A percentile compares a stretch with the other conserved stretches of the same genome.
Conservation (phyloP, 53 echinoderm and acorn worm genomes). For the Zoroaster sp. region DNA sequence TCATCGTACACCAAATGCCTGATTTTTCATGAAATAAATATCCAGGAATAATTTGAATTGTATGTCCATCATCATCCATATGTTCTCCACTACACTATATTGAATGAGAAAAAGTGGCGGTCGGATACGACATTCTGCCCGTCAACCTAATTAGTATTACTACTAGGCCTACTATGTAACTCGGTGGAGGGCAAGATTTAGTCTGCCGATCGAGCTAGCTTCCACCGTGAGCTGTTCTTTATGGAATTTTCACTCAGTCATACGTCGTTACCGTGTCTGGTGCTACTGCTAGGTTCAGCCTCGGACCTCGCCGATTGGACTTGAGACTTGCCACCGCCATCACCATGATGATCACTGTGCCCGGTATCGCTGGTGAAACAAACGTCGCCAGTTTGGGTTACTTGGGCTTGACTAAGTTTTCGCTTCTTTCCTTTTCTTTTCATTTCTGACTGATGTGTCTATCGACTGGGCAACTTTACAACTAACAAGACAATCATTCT, state of each 20-base stretch:
- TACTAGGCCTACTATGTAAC: background rate
- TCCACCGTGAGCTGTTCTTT: background rate
- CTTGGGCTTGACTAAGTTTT: slow-evolving; percentile 10
- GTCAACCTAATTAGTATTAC: background rate
- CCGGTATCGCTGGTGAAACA: background rate
- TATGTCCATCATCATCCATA: no score
- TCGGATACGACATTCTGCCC: no score
- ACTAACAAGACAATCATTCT: background rate
- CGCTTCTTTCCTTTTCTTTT: slow-evolving; percentile 25
- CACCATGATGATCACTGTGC: background rate
- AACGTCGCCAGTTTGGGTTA: no score
- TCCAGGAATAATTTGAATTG: no score
- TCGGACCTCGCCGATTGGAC: background rate
- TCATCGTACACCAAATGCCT: no score
- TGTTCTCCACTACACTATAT: no score
- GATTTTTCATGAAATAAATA: no score
- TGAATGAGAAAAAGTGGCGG: no score
- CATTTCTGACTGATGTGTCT: background rate
- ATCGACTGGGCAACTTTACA: background rate
- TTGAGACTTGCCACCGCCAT: background rate
- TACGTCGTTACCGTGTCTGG: background rate
- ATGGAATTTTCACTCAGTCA: background rate
- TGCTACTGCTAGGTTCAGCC: background rate
- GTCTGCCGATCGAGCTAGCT: no score
- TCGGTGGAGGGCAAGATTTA: no score